Evolutionary conservation across 2,113 vertebrate genomes (phyloP).

Genomic region (Actinemys pallida): DNA sequence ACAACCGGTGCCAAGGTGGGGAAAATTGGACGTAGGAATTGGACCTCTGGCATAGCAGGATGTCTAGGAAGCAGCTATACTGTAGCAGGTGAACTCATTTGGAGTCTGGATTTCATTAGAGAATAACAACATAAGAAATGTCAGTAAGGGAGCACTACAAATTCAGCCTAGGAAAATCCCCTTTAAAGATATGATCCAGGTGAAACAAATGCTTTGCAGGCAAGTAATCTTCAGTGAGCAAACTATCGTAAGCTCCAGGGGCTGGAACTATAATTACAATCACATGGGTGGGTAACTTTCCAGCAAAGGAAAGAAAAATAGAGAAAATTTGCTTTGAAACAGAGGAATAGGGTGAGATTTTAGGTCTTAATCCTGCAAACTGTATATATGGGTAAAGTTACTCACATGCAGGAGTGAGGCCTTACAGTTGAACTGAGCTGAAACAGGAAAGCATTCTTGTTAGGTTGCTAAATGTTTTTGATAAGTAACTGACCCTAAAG

Average conservation of each 20-base stretch:
- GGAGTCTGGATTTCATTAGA: constrained; percentile 72
- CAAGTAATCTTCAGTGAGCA: constrained; percentile 61
- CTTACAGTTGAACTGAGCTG: background rate
- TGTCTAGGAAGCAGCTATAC: constrained; percentile 54
- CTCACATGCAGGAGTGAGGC: background rate
- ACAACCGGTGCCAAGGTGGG: constrained; percentile 26
- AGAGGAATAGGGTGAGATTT: background rate
- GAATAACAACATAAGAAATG: constrained; percentile 72
- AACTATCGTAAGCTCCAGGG: constrained; percentile 40
- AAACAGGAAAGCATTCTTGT: background rate
- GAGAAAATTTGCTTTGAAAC: constrained; percentile 34
- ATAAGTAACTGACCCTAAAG: background rate
- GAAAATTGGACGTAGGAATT: constrained; percentile 63
- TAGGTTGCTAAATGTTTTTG: background rate
- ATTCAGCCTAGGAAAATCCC: constrained; percentile 60
- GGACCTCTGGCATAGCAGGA: constrained; percentile 50
- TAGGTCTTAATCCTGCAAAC: background rate
- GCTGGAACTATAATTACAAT: constrained; percentile 31
- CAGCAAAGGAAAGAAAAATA: background rate
- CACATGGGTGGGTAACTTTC: background rate
- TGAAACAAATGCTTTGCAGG: constrained; percentile 71
- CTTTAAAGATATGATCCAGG: constrained; percentile 70
- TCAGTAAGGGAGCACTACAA: constrained; percentile 66
- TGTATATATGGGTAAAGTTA: background rate
- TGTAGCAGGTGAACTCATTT: constrained; percentile 50